Evolutionary conservation across 1,140 invertebrate genomes (phyloP), one percentile per base, ranked within the genome.

Genomic region (Lamellibrachia luymesi): DNA sequence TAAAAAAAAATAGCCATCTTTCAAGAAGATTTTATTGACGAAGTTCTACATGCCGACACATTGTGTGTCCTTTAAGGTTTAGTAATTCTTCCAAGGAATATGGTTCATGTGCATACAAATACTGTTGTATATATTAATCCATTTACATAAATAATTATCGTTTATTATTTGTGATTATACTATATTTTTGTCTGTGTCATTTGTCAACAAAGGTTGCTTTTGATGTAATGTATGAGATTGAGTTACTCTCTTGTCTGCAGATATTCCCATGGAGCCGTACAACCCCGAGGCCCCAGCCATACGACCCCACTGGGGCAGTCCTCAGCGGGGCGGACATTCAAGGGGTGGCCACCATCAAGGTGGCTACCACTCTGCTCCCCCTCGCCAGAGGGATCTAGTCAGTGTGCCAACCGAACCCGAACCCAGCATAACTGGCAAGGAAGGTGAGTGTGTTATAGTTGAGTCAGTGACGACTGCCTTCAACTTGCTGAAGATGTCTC

Each of bases 221-320:
- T 56, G 52, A 56, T 56, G 6, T 56, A 56, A 56, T 8, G 52
- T 17, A 17, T 56, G 52, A 56, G 52, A 56, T 56, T 56, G 52
- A 56, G 17, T 56, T 56, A 17, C 17, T 17, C 52, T 56, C 38
- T 6, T 56, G 52, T 56, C 52, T 56, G 64, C 17, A 80, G 64
- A 80, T 22, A 80, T 56, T 17, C 52, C 52, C 17, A 56, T 80
- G 64, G 64, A 80, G 64, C 64, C 64, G 17, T 80, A 80, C 17
- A 80, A 80, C 64, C 64, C 64, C 25, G 64, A 80, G 13, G 64
- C 64, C 64, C 64, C 64, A 17, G 64, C 64, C 49, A 92, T 91
- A 10, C 91, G 91, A 13, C 91, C 91, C 91, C 91, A 91, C 91
- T 51, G 91, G 92, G 92, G 64, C 17, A 50, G 51, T 64, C 92